Conservation (phyloP, 2,797 vertebrate species). For the Lepilemur septentrionalis region DNA sequence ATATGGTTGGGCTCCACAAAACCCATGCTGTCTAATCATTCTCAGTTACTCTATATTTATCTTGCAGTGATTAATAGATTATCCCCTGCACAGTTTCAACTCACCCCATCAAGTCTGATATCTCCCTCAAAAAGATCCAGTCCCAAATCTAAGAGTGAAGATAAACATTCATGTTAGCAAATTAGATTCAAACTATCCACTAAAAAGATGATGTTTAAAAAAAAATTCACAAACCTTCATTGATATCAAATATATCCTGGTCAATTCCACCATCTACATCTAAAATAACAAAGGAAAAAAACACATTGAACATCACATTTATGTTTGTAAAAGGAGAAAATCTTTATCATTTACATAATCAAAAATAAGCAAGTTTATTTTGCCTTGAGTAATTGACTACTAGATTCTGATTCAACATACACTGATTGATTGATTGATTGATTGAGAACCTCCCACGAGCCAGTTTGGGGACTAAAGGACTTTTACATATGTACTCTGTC, state of each 20-base stretch:
- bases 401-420: conserved; percentile 11
- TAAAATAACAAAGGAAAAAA: conserved; percentile 80
- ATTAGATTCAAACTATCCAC: conserved; percentile 11
- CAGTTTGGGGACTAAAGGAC: not conserved
- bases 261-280: conserved; percentile 90
- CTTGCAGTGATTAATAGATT: not conserved
- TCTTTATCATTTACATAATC: conserved; percentile 27
- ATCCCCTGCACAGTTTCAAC: conserved; percentile 63
- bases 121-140: conserved; percentile 94
- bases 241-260: conserved; percentile 94
- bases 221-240: conserved; percentile 88
- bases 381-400: not conserved
- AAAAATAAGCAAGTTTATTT: conserved; percentile 29
- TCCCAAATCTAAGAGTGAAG: conserved; percentile 86
- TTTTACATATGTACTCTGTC: not conserved
- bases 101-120: conserved; percentile 89
- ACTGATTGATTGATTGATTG: not conserved
- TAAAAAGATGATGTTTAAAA: not conserved
- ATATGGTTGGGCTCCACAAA: not conserved
- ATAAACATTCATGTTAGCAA: conserved; percentile 51
- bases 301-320: conserved; percentile 70
- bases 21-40: not conserved
- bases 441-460: not conserved
- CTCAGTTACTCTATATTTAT: not conserved
- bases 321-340: conserved; percentile 79